Percentiles rank a stretch among this genome's conserved stretches.
Conservation (phyloP, 2,888 invertebrate species). For the Ptilodon capucinus region DNA sequence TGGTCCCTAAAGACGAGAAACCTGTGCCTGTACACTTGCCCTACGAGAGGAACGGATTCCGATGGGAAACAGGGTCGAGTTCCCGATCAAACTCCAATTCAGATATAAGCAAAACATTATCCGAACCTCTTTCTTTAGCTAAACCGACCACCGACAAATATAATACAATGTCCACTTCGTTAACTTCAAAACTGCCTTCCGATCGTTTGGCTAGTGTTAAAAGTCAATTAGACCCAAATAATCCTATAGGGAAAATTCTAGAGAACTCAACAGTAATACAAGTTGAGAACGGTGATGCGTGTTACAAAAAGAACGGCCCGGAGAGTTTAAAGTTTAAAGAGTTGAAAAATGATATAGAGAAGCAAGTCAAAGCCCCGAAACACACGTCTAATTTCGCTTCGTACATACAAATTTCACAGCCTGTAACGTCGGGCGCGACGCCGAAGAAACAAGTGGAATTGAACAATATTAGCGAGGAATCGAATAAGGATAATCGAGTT, state of each 20-base stretch:
- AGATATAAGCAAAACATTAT: conserved; percentile 72
- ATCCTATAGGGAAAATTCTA: conserved; percentile 77
- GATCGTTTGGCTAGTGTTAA: conserved; percentile 73
- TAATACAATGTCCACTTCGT: conserved; percentile 61
- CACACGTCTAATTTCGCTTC: conserved; percentile 84
- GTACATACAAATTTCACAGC: conserved; percentile 82
- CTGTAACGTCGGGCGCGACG: conserved; percentile 70
- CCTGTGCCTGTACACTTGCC: conserved; percentile 76
- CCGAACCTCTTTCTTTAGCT: conserved; percentile 67
- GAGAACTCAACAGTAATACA: conserved; percentile 78
- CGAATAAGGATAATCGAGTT: conserved; percentile 39
- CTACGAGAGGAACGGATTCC: conserved; percentile 68
- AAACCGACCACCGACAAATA: conserved; percentile 60
- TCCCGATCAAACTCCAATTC: conserved; percentile 70
- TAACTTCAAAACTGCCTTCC: conserved; percentile 64
- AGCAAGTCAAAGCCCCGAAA: conserved; percentile 73
- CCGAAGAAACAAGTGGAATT: conserved; percentile 51
- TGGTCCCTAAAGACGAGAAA: conserved; percentile 65
- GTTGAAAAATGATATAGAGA: conserved; percentile 68
- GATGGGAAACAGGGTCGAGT: conserved; percentile 62
- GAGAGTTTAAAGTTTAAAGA: conserved; percentile 53
- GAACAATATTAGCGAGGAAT: conserved; percentile 46
- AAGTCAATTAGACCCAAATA: conserved; percentile 77
- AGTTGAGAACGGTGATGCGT: conserved; percentile 66
- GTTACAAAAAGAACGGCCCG: conserved; percentile 27